Base-by-base conservation (phyloP, 2,113 vertebrate genomes). In the Galemys pyrenaicus region DNA sequence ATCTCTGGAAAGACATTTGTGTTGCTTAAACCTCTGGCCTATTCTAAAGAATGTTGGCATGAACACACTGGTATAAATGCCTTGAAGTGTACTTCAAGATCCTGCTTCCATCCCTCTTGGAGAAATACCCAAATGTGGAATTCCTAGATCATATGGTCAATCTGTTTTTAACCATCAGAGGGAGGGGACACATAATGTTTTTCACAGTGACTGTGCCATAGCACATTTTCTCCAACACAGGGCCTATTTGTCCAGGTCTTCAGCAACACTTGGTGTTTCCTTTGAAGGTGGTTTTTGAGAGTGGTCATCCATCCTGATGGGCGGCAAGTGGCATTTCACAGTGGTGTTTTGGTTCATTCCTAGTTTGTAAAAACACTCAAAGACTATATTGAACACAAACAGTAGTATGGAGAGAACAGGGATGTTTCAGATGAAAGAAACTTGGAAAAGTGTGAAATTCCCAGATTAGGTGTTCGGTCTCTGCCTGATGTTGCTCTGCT, bases 281-380 rank as follows among this genome's bases (percentile, higher is more conserved):
- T 58, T 60, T 74, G 24, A 26, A 62, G 4, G 26, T 32, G 11
- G 8, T n/a, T 77, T 75, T 70, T 19, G 9, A 84, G 7, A 90
- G 58, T 51, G 62, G 46, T 13, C 32, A 32, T 84, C 17, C 32
- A 32, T 84, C 32, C 41, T 70, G 28, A 12, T 49, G 39, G 9
- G 9, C 85, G 11, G 39, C 15, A 68, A 28, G 24, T 89, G 11
- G 30, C 71, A 70, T 49, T 15, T 58, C 56, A 26, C 39, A 39
- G 22, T 60, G 41, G 30, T n/a, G n/a, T 78, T 96, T 89, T 93
- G 30, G 65, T 83, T 87, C 78, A 44, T 65, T 77, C n/a, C n/a
- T 4, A 24, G 49, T 84, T 92, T 88, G 28, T 22, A 44, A 83
- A 84, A 87, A 35, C 9, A 41, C 75, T 80, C 60, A 44, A 56